Base-by-base conservation (phyloP, 2,797 vertebrate species). In the Dendrocincla fuliginosa region DNA sequence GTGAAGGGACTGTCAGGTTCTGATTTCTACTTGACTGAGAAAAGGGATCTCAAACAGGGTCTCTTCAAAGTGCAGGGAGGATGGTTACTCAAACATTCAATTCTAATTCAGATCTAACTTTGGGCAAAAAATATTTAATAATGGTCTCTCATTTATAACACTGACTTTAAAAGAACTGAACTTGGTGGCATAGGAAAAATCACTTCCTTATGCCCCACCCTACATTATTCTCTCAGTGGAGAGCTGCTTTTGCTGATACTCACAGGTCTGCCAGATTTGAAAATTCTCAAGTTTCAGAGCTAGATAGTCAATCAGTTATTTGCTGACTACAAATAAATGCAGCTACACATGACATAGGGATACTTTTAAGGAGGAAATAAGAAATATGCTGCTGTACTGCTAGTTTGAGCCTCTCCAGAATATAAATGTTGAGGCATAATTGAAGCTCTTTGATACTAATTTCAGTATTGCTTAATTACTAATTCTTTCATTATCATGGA, bases 211-310 rank as follows among this genome's bases (percentile, higher is more conserved):
- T 1, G 19, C 13, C 56, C 37, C 39, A 47, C 13, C 8, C 11
- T 27, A 39, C 1, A 0, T 52, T 56, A 39, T 35, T 75, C 55
- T 39, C 32, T 60, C 27, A 78, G 18, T 28, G 5, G 3, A 56
- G 18, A 0, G 0, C 15, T 71, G 30, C 10, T 78, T 74, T 60
- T 50, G 56, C 47, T 0, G 0, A 56, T 28, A 78, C 5, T 82
- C 30, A 42, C 50, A 90, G 25, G 75, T 39, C 25, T 65, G 33
- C 4, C n/a, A 50, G 16, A 46, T 75, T 50, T 60, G 20, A 69
- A 87, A 91, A 84, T 16, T 7, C 13, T 87, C 7, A 18, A 19
- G 8, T 50, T 80, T 50, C 47, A 37, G 15, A 56, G 10, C 20
- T 49, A 55, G 14, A 78, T 1, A 37, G 18, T 17, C 28, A 73